A percentile compares a stretch with the other conserved stretches of the same genome.
phyloP scores from a whole-genome alignment of 2,888 invertebrate species.

The Lithophane leautieri region DNA sequence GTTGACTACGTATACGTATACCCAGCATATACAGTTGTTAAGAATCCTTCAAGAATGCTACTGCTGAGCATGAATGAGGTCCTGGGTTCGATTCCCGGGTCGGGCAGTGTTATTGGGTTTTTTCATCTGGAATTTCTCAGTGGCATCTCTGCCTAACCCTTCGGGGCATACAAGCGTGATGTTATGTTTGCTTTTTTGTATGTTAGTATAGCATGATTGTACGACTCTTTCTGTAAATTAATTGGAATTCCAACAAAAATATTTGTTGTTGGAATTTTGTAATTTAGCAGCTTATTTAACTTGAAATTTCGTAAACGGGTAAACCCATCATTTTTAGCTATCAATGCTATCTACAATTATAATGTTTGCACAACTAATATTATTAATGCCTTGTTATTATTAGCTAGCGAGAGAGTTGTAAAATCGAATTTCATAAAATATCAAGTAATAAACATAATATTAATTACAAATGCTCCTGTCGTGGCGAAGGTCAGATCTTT shows the following conservation, averaged over 20 bases:
- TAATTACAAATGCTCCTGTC: slow-evolving; percentile 16
- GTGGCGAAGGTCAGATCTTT: slow-evolving; percentile 20
- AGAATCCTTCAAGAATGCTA: neutral
- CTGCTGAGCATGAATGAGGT: too few species aligned
- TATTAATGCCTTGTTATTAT: neutral
- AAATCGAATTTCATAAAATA: slow-evolving; percentile 19
- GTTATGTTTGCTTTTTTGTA: neutral
- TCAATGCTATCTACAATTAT: neutral
- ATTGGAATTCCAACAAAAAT: slow-evolving; percentile 1
- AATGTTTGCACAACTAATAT: neutral
- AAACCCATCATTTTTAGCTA: too few species aligned
- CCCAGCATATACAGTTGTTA: neutral
- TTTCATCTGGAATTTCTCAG: too few species aligned
- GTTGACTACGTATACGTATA: neutral
- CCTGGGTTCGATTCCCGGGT: too few species aligned
- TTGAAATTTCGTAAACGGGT: neutral
- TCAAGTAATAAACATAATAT: slow-evolving; percentile 10
- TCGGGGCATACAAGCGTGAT: too few species aligned
- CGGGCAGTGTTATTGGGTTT: too few species aligned
- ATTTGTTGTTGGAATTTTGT: neutral
- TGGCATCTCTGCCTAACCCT: neutral
- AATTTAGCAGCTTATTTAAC: neutral
- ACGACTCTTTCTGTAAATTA: neutral
- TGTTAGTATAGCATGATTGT: neutral
- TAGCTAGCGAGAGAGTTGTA: neutral